phyloP scores from a whole-genome alignment of 1,140 invertebrate species.

The Drosophila chauvacae region DNA sequence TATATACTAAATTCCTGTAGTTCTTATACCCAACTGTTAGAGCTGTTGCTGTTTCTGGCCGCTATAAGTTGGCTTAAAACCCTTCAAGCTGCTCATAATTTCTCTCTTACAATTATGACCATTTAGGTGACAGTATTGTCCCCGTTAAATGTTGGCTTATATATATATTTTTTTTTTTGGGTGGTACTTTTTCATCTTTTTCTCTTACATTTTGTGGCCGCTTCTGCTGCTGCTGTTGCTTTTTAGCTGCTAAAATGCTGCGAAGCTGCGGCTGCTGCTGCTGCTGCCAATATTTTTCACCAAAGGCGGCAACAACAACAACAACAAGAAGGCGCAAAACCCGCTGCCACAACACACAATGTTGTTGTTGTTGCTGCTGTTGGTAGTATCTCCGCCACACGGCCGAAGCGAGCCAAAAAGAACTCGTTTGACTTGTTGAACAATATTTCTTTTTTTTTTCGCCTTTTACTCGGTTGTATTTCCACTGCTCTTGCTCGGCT shows the following conservation, averaged over 20 bases:
- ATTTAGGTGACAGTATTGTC: conserved; percentile 30
- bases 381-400: conserved; percentile 62
- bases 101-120: conserved; percentile 11
- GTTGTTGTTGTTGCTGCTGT: conserved; percentile 46
- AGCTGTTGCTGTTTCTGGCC: background rate
- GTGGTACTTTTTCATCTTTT: conserved; percentile 40
- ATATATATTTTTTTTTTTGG: conserved; percentile 25
- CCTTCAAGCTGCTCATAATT: background rate
- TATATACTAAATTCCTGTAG: background rate
- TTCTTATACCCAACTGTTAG: background rate
- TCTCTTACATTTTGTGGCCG: conserved; percentile 45
- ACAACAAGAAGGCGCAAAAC: conserved; percentile 49
- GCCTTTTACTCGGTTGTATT: conserved; percentile 56
- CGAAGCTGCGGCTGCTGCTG: conserved; percentile 59
- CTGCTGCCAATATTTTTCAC: conserved; percentile 82
- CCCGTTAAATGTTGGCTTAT: conserved; percentile 10
- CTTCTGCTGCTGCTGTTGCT: conserved; percentile 28
- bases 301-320: conserved; percentile 67
- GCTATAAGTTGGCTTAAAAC: background rate
- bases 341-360: conserved; percentile 65
- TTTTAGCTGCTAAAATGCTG: conserved; percentile 26
- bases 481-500: conserved; percentile 39
- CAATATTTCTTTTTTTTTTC: conserved; percentile 74
- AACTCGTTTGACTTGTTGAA: conserved; percentile 84
- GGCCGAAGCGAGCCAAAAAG: conserved; percentile 82